Base-by-base conservation (phyloP, 2,113 vertebrate species). In the Phaethornis superciliosus region DNA sequence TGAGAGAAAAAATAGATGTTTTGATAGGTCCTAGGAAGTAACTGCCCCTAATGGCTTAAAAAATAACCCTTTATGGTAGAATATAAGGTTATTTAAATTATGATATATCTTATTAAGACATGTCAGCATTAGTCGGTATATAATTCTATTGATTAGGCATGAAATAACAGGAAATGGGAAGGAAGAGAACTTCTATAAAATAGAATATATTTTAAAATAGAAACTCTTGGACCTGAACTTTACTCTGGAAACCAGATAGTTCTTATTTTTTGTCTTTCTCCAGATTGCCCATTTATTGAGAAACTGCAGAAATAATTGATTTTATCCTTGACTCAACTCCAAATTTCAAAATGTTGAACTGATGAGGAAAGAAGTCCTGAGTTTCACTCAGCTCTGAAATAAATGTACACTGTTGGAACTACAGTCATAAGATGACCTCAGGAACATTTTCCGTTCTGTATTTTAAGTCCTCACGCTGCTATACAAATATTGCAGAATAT, bases 1-100 rank as follows among this genome's bases (percentile, higher is more conserved):
- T 23, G 28, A 91, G 37, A 28, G 35, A 21, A 62, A 68, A 62
- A 84, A 78, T 59, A 60, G n/a, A 7, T 85, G 68, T 94, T 96
- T 94, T 94, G 91, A 92, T 92, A 2, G 0, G 55, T 86, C 40
- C 76, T 30, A 88, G 76, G 63, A 40, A 93, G 64, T 22, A 77
- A 78, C 91, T 91, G 88, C 71, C 95, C 90, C 55, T 71, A 59
- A 74, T 92, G 18, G 37, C 78, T 79, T 79, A 78, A 60, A 94
- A 95, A 94, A 81, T 75, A 68, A 44, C 22, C 33, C 5, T 70
- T 87, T 59, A 15, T 67, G 42, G 81, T 55, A 56, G 81, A 88
- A 46, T 59, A 52, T 67, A 17, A 70, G 69, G 76, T 24, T 85
- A 59, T 78, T 91, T 32, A 58, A 84, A 35, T 30, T 76, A 5